Conservation (phyloP, 2,888 invertebrate genomes). For the Choreutis nemorana region DNA sequence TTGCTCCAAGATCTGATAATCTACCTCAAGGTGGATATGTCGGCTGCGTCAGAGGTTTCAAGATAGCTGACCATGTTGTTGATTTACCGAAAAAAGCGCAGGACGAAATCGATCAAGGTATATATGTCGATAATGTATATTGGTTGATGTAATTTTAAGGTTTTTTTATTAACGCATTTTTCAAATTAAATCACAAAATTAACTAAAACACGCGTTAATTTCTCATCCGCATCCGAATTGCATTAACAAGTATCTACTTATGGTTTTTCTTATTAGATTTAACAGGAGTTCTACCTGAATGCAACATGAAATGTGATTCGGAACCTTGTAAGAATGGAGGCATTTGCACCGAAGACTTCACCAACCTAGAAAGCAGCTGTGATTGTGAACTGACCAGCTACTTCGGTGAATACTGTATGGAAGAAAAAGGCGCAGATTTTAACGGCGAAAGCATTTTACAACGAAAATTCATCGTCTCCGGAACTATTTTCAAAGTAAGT, state of each 20-base stretch:
- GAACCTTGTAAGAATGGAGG: conserved; percentile 90
- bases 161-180: conserved; percentile 3
- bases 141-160: no score
- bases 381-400: conserved; percentile 91
- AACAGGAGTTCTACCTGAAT: conserved; percentile 79
- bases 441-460: conserved; percentile 86
- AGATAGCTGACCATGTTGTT: conserved; percentile 83
- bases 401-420: conserved; percentile 86
- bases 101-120: conserved; percentile 74
- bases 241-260: no score
- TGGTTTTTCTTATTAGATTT: no score
- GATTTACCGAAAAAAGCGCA: conserved; percentile 77
- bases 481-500: conserved; percentile 67
- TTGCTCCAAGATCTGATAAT: conserved; percentile 36
- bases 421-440: conserved; percentile 90
- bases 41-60: conserved; percentile 86
- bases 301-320: conserved; percentile 89
- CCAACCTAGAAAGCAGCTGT: conserved; percentile 84
- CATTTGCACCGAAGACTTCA: conserved; percentile 88
- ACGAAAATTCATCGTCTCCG: conserved; percentile 76
- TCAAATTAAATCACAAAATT: conserved; percentile 2
- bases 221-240: no score
- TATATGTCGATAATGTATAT: conserved; percentile 2
- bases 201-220: conserved; percentile 2
- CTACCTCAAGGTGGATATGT: conserved; percentile 76